Base-by-base conservation (phyloP, 1,140 invertebrate species). In the Anoplolepis gracilipes region DNA sequence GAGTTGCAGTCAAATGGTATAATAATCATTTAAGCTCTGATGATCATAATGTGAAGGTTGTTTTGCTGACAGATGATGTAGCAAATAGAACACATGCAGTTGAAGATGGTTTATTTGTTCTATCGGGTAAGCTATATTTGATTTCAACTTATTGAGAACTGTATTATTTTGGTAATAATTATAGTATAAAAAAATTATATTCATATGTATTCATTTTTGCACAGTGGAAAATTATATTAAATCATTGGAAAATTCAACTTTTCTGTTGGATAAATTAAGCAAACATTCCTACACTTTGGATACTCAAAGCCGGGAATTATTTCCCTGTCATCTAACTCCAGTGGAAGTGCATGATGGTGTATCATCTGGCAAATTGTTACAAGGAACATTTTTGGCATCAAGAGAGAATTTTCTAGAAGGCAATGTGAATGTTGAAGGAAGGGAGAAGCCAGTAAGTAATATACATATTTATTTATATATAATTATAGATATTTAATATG, bases 351-450 rank as follows among this genome's bases (percentile, higher is more conserved):
- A 99, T 81, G 95, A 96, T 13, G 98, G 98, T 0, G 96, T 99
- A 53, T 97, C 97, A 92, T 96, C 95, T 89, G 98, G 98, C 19
- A 96, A 96, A 91, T 95, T 98, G 39, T 91, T 97, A 33, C 98
- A 99, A 94, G 99, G 99, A 16, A 96, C 97, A 1, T 99, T 98
- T 94, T 96, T 96, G 78, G 97, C 97, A 5, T 98, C 97, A 2
- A 95, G 97, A 85, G 98, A 99, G 91, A 99, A 99, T 95, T 99
- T 98, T 93, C 95, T 99, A 1, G 99, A 99, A 95, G 99, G 98
- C n/a, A 97, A 95, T 90, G 98, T 99, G 11, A 97, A 96, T 93
- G 96, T 99, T 0, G 97, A 97, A 91, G 96, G 96, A 22, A 96
- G 96, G 91, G 97, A 98, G 62, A 97, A 98, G 94, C 95, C 96